Evolutionary conservation across 2,797 vertebrate species (phyloP), one percentile per base, ranked within the genome.

Genomic region (Cryptoblepharus egeriae): DNA sequence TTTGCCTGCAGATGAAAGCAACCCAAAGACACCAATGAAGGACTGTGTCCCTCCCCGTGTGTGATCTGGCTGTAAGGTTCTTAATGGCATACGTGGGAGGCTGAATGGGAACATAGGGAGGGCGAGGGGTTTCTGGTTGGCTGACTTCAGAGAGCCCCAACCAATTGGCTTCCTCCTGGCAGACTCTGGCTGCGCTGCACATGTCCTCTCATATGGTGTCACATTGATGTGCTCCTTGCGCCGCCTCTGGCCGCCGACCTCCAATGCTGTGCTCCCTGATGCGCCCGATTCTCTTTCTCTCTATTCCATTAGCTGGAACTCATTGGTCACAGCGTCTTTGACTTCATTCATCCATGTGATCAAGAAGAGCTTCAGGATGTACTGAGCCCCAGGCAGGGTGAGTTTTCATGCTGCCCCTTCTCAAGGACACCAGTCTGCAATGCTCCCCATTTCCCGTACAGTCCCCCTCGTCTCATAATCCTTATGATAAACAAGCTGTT

Each of bases 331-430:
- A 97, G 94, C 22, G 85, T 97, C 69, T 98, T 97, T 63, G 97
- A 98, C 86, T 98, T 97, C 61, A 89, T 97, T 80, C 97, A 98
- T 86, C 97, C 97, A 2, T 97, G 97, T 30, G 97, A 98, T 85
- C 96, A 97, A 84, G 97, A 98, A 90, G 97, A 98, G 90, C 95
- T 98, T 39, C 93, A 97, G 83, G 97, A 98, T 4, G 93, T 97
- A 63, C 94, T 98, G 84, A 92, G 93, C 12, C 90, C 95, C 4
- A 93, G 92, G 60, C 93, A 96, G 82, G 96, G 97, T 98, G 89
- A 95, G 71, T 76, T 28, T 58, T 10, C 11, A 1, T 52, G 45
- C 49, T 10, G 15, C 49, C 49, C 49, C 49, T 52, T 15, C 49
- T 15, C 49, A 5, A 16, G 6, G 13, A 64, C 22, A 11, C 45